Percentiles rank a stretch among this genome's conserved stretches.
Evolutionary conservation across 2,797 vertebrate genomes (phyloP).

Genomic region (Mareca penelope): DNA sequence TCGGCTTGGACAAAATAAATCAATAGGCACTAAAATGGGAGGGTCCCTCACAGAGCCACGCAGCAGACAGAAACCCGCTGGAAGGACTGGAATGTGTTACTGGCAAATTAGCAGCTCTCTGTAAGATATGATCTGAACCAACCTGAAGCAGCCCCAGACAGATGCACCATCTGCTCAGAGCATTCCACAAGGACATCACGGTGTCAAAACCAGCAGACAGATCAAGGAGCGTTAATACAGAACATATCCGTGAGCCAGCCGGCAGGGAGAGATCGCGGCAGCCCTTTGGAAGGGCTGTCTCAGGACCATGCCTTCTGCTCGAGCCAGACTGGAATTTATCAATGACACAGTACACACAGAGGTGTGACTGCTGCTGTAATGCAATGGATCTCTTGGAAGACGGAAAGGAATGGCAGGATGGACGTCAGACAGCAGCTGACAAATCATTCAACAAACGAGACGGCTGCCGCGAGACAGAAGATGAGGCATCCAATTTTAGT

Average conservation of each 20-base stretch:
- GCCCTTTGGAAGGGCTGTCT: conserved; percentile 15
- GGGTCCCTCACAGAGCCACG: neutral
- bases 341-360: neutral
- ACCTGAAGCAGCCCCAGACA: conserved; percentile 34
- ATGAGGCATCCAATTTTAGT: neutral
- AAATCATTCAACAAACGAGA: neutral
- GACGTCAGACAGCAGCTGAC: neutral
- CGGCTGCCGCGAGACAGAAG: neutral
- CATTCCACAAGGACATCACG: neutral
- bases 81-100: conserved; percentile 9
- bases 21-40: neutral
- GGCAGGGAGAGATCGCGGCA: neutral
- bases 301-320: neutral
- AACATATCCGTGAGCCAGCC: neutral
- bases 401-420: neutral
- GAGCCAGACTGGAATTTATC: conserved; percentile 31
- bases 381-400: neutral
- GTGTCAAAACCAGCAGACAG: conserved; percentile 49
- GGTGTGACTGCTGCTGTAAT: neutral
- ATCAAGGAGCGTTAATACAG: neutral
- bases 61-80: neutral
- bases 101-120: neutral
- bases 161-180: conserved; percentile 57
- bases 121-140: neutral
- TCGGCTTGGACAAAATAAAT: neutral